A percentile compares a stretch with the other conserved stretches of the same genome.
phyloP scores from a whole-genome alignment of 1,140 invertebrate species.

The Pygmarrhopalites habei region DNA sequence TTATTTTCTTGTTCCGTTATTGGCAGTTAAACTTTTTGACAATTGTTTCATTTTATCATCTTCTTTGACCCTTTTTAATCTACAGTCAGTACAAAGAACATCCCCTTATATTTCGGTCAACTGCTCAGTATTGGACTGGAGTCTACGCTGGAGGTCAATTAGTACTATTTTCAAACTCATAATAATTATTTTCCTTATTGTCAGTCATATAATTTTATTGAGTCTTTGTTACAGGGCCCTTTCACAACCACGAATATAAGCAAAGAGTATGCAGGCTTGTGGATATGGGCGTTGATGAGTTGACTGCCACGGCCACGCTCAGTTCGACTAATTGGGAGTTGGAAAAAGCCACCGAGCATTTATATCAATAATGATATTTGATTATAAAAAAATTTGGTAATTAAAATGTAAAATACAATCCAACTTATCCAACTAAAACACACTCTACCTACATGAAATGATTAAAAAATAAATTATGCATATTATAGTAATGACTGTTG shows the following conservation, averaged over 20 bases:
- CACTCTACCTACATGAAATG: no score
- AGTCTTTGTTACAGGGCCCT: conserved; percentile 53
- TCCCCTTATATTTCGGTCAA: conserved; percentile 72
- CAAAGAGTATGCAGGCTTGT: conserved; percentile 69
- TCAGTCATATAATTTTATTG: no score
- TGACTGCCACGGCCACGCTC: conserved; percentile 70
- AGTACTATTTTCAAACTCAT: background rate
- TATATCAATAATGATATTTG: no score
- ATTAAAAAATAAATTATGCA: no score
- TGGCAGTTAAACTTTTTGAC: no score
- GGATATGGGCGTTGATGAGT: conserved; percentile 83
- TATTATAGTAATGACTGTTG: no score
- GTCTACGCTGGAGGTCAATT: conserved; percentile 75
- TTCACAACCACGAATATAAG: conserved; percentile 65
- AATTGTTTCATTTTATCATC: no score
- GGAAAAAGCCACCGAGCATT: conserved; percentile 74
- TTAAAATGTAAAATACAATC: no score
- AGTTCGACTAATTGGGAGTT: conserved; percentile 86
- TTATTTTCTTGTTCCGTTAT: no score
- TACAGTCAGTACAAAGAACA: conserved; percentile 83
- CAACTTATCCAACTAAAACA: no score
- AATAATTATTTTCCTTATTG: background rate
- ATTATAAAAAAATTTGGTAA: no score
- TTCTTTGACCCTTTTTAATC: no score
- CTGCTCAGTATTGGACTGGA: conserved; percentile 90